Conservation (phyloP, 2,113 vertebrate species). For the Meriones unguiculatus region DNA sequence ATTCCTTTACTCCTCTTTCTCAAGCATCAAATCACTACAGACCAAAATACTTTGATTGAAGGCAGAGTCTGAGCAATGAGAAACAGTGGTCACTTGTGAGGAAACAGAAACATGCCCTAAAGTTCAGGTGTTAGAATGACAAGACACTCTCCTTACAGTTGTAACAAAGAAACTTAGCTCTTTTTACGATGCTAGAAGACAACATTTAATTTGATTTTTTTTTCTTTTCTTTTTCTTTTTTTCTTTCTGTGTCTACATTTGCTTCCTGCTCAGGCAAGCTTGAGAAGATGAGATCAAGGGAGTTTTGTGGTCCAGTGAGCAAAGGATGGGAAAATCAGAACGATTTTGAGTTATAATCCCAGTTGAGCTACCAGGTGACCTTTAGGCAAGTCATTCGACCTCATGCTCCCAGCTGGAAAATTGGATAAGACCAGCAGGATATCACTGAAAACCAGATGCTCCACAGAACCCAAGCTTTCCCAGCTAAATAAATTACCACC, state of each 20-base stretch:
- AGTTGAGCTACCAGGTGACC: constrained; percentile 72
- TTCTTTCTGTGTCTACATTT: constrained; percentile 48
- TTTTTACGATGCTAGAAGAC: constrained; percentile 10
- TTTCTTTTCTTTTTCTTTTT: constrained; percentile 25
- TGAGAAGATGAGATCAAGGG: constrained; percentile 67
- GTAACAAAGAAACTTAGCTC: constrained; percentile 21
- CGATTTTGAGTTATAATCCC: constrained; percentile 75
- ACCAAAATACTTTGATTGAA: constrained; percentile 2
- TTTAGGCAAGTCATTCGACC: constrained; percentile 76
- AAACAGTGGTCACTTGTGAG: not conserved
- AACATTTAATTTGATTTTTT: constrained; percentile 40
- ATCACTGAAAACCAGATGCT: constrained; percentile 79
- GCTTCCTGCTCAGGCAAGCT: constrained; percentile 66
- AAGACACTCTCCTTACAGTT: not conserved
- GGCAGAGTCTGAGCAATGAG: not conserved
- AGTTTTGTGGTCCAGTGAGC: constrained; percentile 69
- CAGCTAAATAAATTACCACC: constrained; percentile 76
- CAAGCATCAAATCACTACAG: not conserved
- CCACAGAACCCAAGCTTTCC: constrained; percentile 70
- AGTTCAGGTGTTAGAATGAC: constrained; percentile 31
- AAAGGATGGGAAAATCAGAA: constrained; percentile 81
- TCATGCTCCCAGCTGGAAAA: constrained; percentile 76
- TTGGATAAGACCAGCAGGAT: constrained; percentile 77
- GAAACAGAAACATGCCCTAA: not conserved
- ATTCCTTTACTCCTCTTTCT: not conserved